Conservation (phyloP, 2,888 invertebrate species). For the Ophion slaviceki region DNA sequence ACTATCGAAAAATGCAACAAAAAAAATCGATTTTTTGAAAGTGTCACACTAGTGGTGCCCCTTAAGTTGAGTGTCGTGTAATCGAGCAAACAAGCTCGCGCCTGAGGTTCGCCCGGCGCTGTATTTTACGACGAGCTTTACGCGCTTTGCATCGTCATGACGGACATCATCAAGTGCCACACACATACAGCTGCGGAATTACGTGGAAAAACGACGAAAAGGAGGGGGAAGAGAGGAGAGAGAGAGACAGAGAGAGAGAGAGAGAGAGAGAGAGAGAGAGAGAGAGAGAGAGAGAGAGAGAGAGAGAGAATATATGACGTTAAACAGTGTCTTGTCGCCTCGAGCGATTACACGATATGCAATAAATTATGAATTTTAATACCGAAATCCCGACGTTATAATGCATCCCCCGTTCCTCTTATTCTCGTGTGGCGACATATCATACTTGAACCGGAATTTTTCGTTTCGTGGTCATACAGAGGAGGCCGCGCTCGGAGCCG, state of each 20-base stretch:
- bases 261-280: not conserved
- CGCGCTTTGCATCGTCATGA: conserved; percentile 12
- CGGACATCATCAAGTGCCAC: conserved; percentile 34
- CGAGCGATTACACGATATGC: conserved; percentile 38
- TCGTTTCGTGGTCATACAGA: conserved; percentile 79
- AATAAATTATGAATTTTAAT: conserved; percentile 70
- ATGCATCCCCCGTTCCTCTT: conserved; percentile 40
- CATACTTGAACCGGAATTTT: conserved; percentile 68
- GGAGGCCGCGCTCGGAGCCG: conserved; percentile 68
- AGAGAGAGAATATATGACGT: conserved; percentile 10
- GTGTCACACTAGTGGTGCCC: too few relatives aligned
- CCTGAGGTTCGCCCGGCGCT: not conserved
- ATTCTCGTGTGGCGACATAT: conserved; percentile 11
- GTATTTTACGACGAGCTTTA: not conserved
- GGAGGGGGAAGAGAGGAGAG: not conserved
- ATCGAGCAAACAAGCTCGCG: conserved; percentile 53
- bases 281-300: not conserved
- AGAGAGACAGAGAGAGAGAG: not conserved
- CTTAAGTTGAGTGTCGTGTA: conserved; percentile 32
- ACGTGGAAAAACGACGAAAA: conserved; percentile 15
- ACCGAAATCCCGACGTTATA: conserved; percentile 67
- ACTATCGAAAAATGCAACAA: too few relatives aligned
- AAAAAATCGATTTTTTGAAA: too few relatives aligned
- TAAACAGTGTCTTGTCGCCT: conserved; percentile 42
- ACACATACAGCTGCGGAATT: not conserved